Evolutionary conservation across 2,113 vertebrate genomes (phyloP).

Genomic region (Mesitornis unicolor): DNA sequence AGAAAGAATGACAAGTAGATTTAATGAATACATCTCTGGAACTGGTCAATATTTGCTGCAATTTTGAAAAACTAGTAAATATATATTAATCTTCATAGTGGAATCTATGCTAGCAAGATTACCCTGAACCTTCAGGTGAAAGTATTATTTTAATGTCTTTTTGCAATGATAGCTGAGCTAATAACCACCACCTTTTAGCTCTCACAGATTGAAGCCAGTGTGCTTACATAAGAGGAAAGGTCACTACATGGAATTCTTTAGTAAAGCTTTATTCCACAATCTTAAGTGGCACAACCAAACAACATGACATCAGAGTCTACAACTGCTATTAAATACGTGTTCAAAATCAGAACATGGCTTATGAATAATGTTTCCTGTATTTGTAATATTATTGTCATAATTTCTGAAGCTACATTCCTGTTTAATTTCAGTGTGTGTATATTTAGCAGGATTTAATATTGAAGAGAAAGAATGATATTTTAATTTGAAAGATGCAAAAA

Average conservation of each 20-base stretch:
- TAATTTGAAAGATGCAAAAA: not conserved
- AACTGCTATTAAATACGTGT: rapidly evolving
- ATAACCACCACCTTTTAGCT: not conserved
- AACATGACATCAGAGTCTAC: not conserved
- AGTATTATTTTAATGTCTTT: not conserved
- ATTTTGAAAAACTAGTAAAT: conserved; percentile 49
- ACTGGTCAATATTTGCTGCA: conserved; percentile 13
- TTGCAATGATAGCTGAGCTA: not conserved
- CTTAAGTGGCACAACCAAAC: not conserved
- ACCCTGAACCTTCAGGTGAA: not conserved
- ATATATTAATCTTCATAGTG: conserved; percentile 30
- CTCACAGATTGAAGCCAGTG: not conserved
- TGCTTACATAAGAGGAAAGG: not conserved
- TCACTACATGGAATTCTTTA: not conserved
- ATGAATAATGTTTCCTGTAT: not conserved
- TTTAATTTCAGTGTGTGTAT: not conserved
- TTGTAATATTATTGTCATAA: not conserved
- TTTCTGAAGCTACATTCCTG: not conserved
- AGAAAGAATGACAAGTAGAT: conserved; percentile 64
- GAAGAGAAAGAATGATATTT: not conserved
- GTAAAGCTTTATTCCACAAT: not conserved
- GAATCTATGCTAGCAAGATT: not conserved
- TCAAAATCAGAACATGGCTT: not conserved
- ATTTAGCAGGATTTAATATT: not conserved
- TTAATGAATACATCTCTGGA: conserved; percentile 13